Conservation (phyloP, 2,888 invertebrate genomes). For the Orchestes rusci region DNA sequence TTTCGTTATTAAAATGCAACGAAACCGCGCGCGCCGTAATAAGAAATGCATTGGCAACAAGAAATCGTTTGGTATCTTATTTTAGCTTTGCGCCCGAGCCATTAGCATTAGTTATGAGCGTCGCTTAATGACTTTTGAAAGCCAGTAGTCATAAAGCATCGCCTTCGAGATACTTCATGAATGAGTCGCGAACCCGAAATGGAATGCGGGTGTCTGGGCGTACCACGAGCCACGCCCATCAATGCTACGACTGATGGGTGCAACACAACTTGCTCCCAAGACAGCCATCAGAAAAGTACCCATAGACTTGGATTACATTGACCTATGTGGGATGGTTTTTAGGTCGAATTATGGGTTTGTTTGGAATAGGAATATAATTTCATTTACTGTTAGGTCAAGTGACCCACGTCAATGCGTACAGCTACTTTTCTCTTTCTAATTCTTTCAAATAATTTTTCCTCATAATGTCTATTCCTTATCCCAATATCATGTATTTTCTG, state of each 20-base stretch:
- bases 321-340: too few species aligned
- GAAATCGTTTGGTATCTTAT: slow-evolving; percentile 22
- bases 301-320: too few species aligned
- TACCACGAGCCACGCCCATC: slow-evolving; percentile 17
- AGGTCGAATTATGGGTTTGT: too few species aligned
- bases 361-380: too few species aligned
- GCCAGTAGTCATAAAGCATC: slow-evolving; percentile 26
- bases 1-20: slow-evolving; percentile 26
- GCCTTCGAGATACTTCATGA: slow-evolving; percentile 24
- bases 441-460: too few species aligned
- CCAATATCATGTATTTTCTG: too few species aligned
- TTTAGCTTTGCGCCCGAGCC: slow-evolving; percentile 20
- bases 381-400: too few species aligned
- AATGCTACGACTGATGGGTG: slow-evolving; percentile 14
- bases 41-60: slow-evolving; percentile 23
- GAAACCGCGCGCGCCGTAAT: slow-evolving; percentile 22
- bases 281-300: too few species aligned
- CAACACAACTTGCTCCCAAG: too few species aligned
- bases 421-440: too few species aligned
- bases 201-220: slow-evolving; percentile 19
- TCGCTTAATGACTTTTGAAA: slow-evolving; percentile 27
- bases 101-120: slow-evolving; percentile 26
- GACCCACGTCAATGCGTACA: too few species aligned
- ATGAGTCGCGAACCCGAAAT: slow-evolving; percentile 17
- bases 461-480: too few species aligned